These are phyloP conservation scores for Willisornis vidua DNA, from an alignment of 2,113 vertebrate species.

Conservation along the genomic window DNA sequence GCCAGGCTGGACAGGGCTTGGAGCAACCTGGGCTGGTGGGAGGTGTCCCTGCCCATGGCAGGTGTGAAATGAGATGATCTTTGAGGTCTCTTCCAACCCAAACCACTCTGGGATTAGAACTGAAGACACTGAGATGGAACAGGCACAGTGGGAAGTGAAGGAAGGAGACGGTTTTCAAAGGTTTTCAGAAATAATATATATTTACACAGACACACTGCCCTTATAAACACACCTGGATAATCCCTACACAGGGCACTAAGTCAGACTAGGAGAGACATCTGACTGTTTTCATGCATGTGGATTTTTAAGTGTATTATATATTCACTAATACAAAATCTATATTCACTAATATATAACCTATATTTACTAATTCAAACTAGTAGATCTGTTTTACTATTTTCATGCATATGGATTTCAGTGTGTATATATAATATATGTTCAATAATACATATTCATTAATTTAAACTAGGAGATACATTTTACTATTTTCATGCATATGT, in stretches of 20 bases:
- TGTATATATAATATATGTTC: background rate
- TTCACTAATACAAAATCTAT: no score
- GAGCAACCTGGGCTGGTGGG: fast-evolving
- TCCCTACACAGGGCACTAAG: background rate
- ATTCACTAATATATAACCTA: no score
- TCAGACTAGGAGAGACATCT: background rate
- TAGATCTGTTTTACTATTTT: background rate
- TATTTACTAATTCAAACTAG: background rate
- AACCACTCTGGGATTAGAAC: background rate
- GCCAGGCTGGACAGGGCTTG: fast-evolving
- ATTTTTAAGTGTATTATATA: background rate
- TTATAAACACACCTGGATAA: background rate
- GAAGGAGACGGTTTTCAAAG: background rate
- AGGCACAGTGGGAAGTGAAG: background rate
- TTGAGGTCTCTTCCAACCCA: background rate
- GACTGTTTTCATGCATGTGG: background rate
- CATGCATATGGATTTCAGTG: background rate
- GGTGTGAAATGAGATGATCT: background rate
- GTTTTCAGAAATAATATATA: background rate
- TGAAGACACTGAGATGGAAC: background rate
- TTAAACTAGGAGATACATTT: background rate
- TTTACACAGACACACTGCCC: background rate
- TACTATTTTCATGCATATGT: background rate
- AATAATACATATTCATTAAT: background rate
- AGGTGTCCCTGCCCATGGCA: background rate